These are phyloP conservation scores for Sympetrum striolatum DNA, from an alignment of 2,888 invertebrate species.

Conservation along the genomic window DNA sequence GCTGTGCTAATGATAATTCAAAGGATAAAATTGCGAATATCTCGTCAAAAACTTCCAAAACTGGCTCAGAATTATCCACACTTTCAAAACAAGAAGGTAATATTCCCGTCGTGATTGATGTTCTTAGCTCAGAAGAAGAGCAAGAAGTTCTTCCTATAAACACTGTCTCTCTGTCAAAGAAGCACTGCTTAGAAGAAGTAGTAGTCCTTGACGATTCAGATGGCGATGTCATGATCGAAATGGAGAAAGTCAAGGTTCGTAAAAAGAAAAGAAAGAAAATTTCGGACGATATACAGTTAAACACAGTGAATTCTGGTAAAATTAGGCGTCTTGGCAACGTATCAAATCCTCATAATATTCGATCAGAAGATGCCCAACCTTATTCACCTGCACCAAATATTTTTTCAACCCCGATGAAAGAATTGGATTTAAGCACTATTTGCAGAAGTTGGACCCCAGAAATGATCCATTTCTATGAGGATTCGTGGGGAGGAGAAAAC, in stretches of 20 bases:
- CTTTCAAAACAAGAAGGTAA: neutral
- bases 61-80: neutral
- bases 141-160: neutral
- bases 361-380: neutral
- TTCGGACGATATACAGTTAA: neutral
- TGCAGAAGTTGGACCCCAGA: slow-evolving; percentile 22
- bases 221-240: neutral
- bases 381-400: neutral
- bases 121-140: neutral
- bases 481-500: neutral
- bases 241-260: neutral
- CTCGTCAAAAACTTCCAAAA: neutral
- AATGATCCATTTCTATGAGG: slow-evolving; percentile 17
- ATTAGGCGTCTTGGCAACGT: neutral
- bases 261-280: neutral
- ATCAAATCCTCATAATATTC: neutral
- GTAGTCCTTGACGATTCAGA: slow-evolving; percentile 15
- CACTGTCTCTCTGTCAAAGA: neutral
- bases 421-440: neutral
- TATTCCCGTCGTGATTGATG: neutral
- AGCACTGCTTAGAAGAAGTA: neutral
- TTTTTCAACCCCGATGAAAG: neutral
- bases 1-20: neutral
- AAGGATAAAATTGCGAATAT: neutral
- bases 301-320: neutral